Evolutionary conservation across 2,888 invertebrate genomes (phyloP).

Genomic region (Hirudinaria manillensis): DNA sequence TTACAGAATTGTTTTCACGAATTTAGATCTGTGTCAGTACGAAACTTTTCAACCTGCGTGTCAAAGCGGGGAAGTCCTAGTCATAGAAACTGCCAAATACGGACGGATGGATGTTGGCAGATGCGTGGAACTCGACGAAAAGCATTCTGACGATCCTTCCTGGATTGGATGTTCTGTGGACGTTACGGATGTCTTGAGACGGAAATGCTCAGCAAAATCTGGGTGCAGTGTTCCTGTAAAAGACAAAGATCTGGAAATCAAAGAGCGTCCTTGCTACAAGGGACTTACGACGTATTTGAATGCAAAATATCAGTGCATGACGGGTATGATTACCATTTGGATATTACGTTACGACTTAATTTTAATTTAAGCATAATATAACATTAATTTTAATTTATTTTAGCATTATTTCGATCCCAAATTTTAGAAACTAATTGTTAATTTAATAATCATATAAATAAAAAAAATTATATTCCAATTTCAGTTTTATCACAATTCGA

Average conservation of each 20-base stretch:
- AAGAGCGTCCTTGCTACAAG: conserved; percentile 17
- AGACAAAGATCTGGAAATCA: not conserved
- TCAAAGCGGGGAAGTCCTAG: conserved; percentile 16
- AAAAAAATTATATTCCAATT: not conserved
- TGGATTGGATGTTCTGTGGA: conserved; percentile 25
- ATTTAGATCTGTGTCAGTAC: not conserved
- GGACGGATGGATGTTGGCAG: conserved; percentile 23
- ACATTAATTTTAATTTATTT: too few relatives aligned
- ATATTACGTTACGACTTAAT: too few relatives aligned
- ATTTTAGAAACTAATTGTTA: not conserved
- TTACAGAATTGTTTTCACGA: too few relatives aligned
- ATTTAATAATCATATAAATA: not conserved
- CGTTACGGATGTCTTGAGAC: not conserved
- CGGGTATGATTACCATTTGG: conserved; percentile 7
- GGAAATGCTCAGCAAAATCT: conserved; percentile 19
- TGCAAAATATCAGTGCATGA: conserved; percentile 21
- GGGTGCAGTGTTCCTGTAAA: conserved; percentile 14
- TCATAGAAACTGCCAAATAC: conserved; percentile 23
- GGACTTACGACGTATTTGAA: conserved; percentile 26
- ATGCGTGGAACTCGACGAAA: conserved; percentile 20
- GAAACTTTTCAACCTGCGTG: conserved; percentile 12
- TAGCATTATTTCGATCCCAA: too few relatives aligned
- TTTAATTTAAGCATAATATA: too few relatives aligned
- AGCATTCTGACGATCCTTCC: conserved; percentile 15
- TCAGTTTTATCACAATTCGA: not conserved